Evolutionary conservation across 2,797 vertebrate genomes (phyloP), one percentile per base, ranked within the genome.

Genomic region (Melopsittacus undulatus): DNA sequence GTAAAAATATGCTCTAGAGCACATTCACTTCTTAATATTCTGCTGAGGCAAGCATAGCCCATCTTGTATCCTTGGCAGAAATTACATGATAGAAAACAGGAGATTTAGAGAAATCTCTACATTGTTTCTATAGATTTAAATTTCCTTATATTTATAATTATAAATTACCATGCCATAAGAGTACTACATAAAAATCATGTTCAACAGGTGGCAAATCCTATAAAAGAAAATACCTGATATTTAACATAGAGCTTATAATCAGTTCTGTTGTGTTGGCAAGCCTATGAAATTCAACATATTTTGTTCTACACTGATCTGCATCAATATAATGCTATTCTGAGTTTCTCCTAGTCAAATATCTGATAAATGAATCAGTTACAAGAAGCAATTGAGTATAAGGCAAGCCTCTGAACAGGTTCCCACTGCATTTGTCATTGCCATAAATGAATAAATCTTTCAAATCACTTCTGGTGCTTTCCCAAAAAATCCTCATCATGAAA

Each of bases 291-390:
- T 67, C 54, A 94, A 68, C 74, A 42, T 85, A 92, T 78, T 95
- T 94, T 90, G 52, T 92, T 95, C 90, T 94, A 89, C 70, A 85
- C 30, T 68, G 61, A 95, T 94, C 84, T 84, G 81, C 81, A 88
- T 94, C 76, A 94, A 86, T 94, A 75, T 43, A 80, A 81, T 66
- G 13, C 68, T 62, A 85, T 51, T 75, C 67, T 62, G 85, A 88
- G 70, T 56, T 96, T 51, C 54, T 96, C 62, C 81, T 92, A 94
- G 89, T 94, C 93, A 92, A 94, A 96, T 76, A 93, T 21, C 89
- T 96, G 92, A 97, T 87, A 96, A 97, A 97, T 97, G 86, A 92
- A 96, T 94, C 36, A 10, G 90, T 93, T 96, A 88, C 74, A 96
- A 93, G 91, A 91, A 94, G 96, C 74, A 97, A 96, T 76, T 95